phyloP scores from a whole-genome alignment of 2,888 invertebrate species.

The Orchestes rusci region DNA sequence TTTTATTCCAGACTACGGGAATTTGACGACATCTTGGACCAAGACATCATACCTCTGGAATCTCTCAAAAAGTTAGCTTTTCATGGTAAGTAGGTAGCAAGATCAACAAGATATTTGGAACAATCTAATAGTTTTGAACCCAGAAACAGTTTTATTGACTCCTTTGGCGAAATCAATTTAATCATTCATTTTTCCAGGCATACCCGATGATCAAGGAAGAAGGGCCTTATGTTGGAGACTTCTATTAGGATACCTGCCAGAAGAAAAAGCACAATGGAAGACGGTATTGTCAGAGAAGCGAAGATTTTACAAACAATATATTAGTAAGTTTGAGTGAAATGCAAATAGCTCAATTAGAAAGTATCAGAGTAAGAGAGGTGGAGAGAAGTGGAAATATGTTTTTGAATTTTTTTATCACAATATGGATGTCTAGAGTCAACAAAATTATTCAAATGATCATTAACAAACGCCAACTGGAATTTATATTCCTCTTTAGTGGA shows the following conservation, averaged over 20 bases:
- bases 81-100: conserved; percentile 55
- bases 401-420: too few species aligned
- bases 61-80: conserved; percentile 66
- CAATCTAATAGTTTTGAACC: background rate
- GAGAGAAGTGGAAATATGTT: too few species aligned
- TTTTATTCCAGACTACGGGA: conserved; percentile 70
- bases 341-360: too few species aligned
- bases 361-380: too few species aligned
- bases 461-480: too few species aligned
- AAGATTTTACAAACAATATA: conserved; percentile 72
- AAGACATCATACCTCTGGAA: conserved; percentile 64
- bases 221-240: conserved; percentile 85
- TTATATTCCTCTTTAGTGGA: too few species aligned
- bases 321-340: conserved; percentile 54
- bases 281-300: conserved; percentile 66
- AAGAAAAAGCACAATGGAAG: conserved; percentile 60
- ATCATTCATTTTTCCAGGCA: conserved; percentile 50
- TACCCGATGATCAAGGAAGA: conserved; percentile 79
- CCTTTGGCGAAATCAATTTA: background rate
- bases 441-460: too few species aligned
- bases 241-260: conserved; percentile 76
- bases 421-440: too few species aligned
- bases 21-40: conserved; percentile 65
- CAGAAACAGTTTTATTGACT: background rate
- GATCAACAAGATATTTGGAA: background rate